Conservation (phyloP, 2,888 invertebrate genomes). For the Dilophus febrilis region DNA sequence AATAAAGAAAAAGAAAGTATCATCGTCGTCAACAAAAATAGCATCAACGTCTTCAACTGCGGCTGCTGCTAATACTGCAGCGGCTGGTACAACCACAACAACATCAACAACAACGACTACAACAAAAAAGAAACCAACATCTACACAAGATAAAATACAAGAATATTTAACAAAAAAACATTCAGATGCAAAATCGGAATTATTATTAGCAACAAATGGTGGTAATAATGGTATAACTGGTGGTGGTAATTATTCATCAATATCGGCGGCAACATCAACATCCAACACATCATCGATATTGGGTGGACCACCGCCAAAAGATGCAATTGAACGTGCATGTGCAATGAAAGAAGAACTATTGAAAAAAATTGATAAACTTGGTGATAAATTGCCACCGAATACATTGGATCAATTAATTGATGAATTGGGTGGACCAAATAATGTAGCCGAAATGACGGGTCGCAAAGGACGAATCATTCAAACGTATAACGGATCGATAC, state of each 20-base stretch:
- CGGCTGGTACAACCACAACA: no score
- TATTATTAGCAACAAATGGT: slow-evolving; percentile 14
- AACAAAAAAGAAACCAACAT: slow-evolving; percentile 43
- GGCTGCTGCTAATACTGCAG: slow-evolving; percentile 7
- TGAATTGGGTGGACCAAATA: slow-evolving; percentile 91
- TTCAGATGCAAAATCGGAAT: slow-evolving; percentile 20
- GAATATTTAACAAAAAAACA: slow-evolving; percentile 39
- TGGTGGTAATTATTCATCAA: slow-evolving; percentile 14
- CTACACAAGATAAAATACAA: slow-evolving; percentile 67
- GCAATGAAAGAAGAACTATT: slow-evolving; percentile 86
- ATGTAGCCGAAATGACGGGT: slow-evolving; percentile 99
- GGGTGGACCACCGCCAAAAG: slow-evolving; percentile 48
- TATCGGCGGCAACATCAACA: slow-evolving; percentile 15
- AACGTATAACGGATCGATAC: slow-evolving; percentile 80
- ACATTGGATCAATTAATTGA: slow-evolving; percentile 97
- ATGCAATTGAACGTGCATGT: slow-evolving; percentile 77
- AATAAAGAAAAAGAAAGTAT: slow-evolving; percentile 25
- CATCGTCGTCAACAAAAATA: no score
- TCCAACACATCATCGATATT: slow-evolving; percentile 14
- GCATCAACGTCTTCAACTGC: background rate
- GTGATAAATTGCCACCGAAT: slow-evolving; percentile 82
- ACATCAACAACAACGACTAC: no score
- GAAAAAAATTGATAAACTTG: slow-evolving; percentile 66
- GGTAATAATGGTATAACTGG: slow-evolving; percentile 19
- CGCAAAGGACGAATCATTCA: slow-evolving; percentile 85